Conservation (phyloP, 2,113 vertebrate species). For the Corythoichthys haematopterus region DNA sequence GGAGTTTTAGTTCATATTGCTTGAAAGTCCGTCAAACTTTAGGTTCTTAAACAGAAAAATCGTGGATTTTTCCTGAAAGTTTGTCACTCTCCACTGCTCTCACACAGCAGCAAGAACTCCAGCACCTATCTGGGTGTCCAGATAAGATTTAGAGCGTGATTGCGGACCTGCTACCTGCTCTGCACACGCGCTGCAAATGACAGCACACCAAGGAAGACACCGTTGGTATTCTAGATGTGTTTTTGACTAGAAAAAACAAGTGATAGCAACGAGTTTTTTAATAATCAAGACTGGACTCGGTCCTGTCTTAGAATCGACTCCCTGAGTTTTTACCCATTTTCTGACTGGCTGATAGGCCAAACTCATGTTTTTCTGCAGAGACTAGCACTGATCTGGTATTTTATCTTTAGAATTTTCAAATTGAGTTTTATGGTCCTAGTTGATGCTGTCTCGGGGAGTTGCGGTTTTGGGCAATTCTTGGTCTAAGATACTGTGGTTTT, state of each 20-base stretch:
- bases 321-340: no score
- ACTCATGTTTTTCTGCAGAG: no score
- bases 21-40: constrained; percentile 40
- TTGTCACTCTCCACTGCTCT: constrained; percentile 41
- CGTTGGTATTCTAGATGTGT: neutral
- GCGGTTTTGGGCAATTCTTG: no score
- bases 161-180: constrained; percentile 37
- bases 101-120: constrained; percentile 45
- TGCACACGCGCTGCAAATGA: constrained; percentile 17
- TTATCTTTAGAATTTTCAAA: no score
- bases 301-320: no score
- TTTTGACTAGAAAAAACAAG: neutral
- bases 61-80: neutral
- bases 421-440: no score
- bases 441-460: no score
- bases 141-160: constrained; percentile 62
- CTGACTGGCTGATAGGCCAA: no score
- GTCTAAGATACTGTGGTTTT: no score
- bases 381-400: no score
- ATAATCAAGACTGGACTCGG: no score
- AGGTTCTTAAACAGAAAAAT: constrained; percentile 24
- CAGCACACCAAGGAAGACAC: neutral
- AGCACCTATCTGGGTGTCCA: constrained; percentile 55
- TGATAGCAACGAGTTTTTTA: neutral
- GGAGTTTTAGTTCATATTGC: constrained; percentile 46